Base-by-base conservation (phyloP, 2,888 invertebrate genomes). In the Acleris laterana region DNA sequence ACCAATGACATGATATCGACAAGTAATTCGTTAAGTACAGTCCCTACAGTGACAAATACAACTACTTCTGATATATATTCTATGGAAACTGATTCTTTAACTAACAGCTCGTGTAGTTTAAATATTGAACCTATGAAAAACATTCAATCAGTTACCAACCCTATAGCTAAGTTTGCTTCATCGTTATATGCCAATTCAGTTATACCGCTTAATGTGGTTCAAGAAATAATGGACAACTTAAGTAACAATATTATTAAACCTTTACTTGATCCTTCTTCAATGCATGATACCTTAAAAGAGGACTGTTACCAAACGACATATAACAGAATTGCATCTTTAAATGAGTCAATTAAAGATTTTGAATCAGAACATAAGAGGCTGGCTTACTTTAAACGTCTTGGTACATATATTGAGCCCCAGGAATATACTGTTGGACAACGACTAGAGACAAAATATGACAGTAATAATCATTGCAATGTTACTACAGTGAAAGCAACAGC, bases 381-480 rank as follows among this genome's bases (percentile, higher is more conserved):
- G 22, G 22, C 22, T 22, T 22, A 22, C 22, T 22, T 44, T 52
- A 52, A 61, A 52, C 42, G 52, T 52, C 44, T 52, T 42, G 60
- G 59, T 59, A 50, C 59, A 50, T 59, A 61, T 61, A 51, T 61
- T 22, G 44, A 61, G 46, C 61, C 61, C 17, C 25, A 61, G 46
- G 46, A 61, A 44, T 61, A 61, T 44, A 52, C 52, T 61, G 44
- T 61, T 52, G 44, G 61, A 61, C 61, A 61, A 61, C 25, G 61
- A 52, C 52, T 61, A 61, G 61, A 61, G 51, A 61, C 52, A 61
- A 44, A 61, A 61, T 61, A 61, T 61, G 61, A 46, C 11, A 44
- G 44, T 44, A 61, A 61, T 61, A 61, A 61, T 52, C 52, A 52
- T 52, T 61, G 52, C 52, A 61, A 61, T 52, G 44, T 61, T 52